These are phyloP conservation scores for Oophaga pumilio DNA, from an alignment of 2,113 vertebrate species.

Conservation along the genomic window DNA sequence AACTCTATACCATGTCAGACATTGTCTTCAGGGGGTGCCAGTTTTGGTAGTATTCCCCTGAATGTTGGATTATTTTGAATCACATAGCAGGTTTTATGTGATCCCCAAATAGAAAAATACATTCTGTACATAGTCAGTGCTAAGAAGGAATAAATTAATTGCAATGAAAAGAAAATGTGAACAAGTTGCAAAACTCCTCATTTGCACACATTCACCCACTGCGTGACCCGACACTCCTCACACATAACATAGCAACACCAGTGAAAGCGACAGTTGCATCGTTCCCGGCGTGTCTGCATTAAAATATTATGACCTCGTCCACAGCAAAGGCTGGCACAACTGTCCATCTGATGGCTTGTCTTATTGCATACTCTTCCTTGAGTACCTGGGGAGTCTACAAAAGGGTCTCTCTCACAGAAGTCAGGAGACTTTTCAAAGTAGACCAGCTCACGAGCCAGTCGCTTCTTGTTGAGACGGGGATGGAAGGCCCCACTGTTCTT, in stretches of 20 bases:
- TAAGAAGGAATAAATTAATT: constrained; percentile 55
- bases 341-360: constrained; percentile 81
- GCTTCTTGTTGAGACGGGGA: constrained; percentile 72
- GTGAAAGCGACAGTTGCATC: constrained; percentile 88
- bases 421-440: constrained; percentile 91
- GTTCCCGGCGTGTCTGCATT: constrained; percentile 80
- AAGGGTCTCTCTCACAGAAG: constrained; percentile 81
- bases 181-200: constrained; percentile 63
- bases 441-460: constrained; percentile 83
- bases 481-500: constrained; percentile 88
- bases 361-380: constrained; percentile 87
- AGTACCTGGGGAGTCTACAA: constrained; percentile 80
- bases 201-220: constrained; percentile 92
- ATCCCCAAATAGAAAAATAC: constrained; percentile 8
- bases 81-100: background rate
- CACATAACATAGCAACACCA: constrained; percentile 93
- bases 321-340: constrained; percentile 86
- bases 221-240: constrained; percentile 84
- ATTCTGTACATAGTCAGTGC: constrained; percentile 34
- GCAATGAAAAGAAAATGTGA: background rate
- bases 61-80: background rate
- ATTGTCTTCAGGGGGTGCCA: background rate
- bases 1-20: background rate
- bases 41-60: background rate
- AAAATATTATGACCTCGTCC: constrained; percentile 89